Evolutionary conservation across 1,140 invertebrate species (phyloP), one percentile per base, ranked within the genome.

Genomic region (Calephelis virginiensis): DNA sequence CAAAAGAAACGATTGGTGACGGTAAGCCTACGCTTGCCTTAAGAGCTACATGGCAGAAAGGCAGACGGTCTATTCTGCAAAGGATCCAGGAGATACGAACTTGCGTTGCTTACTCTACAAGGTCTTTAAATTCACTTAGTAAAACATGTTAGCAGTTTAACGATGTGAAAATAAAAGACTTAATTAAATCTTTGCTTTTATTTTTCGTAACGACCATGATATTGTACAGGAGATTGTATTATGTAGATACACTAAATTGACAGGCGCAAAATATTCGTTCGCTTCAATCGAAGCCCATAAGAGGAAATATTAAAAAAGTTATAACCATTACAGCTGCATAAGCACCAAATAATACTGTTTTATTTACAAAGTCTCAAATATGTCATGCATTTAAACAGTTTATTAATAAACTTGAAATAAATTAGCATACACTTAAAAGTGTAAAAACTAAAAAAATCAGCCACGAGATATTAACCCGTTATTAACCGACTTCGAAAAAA

Each of bases 151-250:
- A 37, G 53, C 37, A 56, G 28, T 37, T 12, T 12, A 56, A 37
- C 37, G 11, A 56, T 9, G 53, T 6, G 1, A 59, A 38, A 63
- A 65, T 65, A 59, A 65, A 65, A 65, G 37, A 28, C 28, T 40
- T 49, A 40, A 48, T 63, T 69, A 53, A 66, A 56, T 79, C 74
- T 75, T 68, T 70, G 78, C 79, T 70, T 63, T 82, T 81, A 83
- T 76, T 77, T 78, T 86, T 82, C 79, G 78, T 84, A 87, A 85
- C 82, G 71, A 83, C 76, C 73, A 76, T 83, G 75, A 78, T 78
- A 80, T 81, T 77, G 70, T 83, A 80, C 68, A 76, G 71, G 80
- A 78, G 74, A 78, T 77, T 79, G 75, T 76, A 75, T 76, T 74
- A 60, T 75, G 76, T 85, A 82, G 46, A 59, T 71, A 70, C 68